Evolutionary conservation across 2,113 vertebrate genomes (phyloP).

Genomic region (Tetraodon nigroviridis): DNA sequence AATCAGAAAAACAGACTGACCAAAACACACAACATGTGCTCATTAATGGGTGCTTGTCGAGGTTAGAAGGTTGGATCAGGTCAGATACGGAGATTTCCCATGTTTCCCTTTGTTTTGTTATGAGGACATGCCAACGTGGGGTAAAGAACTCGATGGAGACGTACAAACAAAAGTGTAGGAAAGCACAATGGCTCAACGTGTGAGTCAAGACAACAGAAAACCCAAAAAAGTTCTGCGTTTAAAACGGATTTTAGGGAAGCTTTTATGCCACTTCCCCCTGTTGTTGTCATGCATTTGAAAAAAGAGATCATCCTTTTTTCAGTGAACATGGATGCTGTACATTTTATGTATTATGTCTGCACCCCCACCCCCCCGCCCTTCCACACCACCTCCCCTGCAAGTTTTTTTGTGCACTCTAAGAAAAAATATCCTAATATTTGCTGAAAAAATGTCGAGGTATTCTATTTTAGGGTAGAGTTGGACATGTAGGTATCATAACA

Average conservation of each 20-base stretch:
- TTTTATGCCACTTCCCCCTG: background rate
- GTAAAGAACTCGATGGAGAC: constrained; percentile 47
- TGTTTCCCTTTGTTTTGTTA: constrained; percentile 51
- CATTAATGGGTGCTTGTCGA: constrained; percentile 53
- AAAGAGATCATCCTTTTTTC: too few relatives aligned
- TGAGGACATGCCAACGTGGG: constrained; percentile 30
- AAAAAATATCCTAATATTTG: too few relatives aligned
- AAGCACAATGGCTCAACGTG: constrained; percentile 10
- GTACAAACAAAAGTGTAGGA: constrained; percentile 16
- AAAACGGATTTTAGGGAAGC: background rate
- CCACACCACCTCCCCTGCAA: too few relatives aligned
- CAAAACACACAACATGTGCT: constrained; percentile 39
- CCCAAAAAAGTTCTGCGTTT: constrained; percentile 23
- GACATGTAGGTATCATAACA: too few relatives aligned
- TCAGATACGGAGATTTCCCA: constrained; percentile 80
- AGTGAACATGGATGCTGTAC: too few relatives aligned
- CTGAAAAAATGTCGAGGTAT: too few relatives aligned
- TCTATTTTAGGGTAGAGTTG: too few relatives aligned
- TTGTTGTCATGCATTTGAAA: background rate
- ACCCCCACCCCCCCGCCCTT: too few relatives aligned
- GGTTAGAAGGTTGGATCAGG: constrained; percentile 60
- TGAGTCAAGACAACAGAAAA: background rate
- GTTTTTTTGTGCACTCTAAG: too few relatives aligned
- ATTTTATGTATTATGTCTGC: too few relatives aligned
- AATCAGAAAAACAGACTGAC: constrained; percentile 32